Evolutionary conservation across 2,888 invertebrate genomes (phyloP).

Genomic region (Patella ulyssiponensis): DNA sequence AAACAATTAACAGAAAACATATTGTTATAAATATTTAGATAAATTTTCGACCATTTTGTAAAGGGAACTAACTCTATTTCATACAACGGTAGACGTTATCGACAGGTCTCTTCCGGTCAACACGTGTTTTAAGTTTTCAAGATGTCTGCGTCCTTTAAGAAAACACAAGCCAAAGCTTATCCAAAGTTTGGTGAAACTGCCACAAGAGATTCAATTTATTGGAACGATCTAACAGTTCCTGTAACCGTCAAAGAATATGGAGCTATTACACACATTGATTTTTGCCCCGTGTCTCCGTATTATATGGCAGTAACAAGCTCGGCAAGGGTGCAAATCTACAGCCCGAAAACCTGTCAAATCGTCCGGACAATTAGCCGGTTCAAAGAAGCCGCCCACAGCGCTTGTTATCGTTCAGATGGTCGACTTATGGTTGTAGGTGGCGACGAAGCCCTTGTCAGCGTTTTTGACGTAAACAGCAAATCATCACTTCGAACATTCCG

Average conservation of each 20-base stretch:
- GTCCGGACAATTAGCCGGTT: slow-evolving; percentile 68
- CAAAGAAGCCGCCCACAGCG: slow-evolving; percentile 70
- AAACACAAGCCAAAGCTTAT: slow-evolving; percentile 77
- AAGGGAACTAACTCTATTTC: too few species aligned
- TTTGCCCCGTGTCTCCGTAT: slow-evolving; percentile 89
- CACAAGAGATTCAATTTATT: slow-evolving; percentile 86
- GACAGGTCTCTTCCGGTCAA: too few species aligned
- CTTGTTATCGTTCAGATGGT: slow-evolving; percentile 72
- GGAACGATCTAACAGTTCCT: slow-evolving; percentile 88
- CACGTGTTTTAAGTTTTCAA: slow-evolving; percentile 38
- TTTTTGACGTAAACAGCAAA: slow-evolving; percentile 90
- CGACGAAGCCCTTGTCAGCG: slow-evolving; percentile 87
- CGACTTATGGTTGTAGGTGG: slow-evolving; percentile 83
- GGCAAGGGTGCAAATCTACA: slow-evolving; percentile 77
- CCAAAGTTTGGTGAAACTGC: slow-evolving; percentile 79
- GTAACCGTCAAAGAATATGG: slow-evolving; percentile 93
- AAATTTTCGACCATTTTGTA: too few species aligned
- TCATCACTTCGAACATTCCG: slow-evolving; percentile 87
- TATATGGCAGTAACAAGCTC: slow-evolving; percentile 95
- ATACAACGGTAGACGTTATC: too few species aligned
- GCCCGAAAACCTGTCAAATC: slow-evolving; percentile 57
- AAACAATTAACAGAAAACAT: too few species aligned
- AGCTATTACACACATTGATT: slow-evolving; percentile 90
- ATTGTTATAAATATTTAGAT: too few species aligned
- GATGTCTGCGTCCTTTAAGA: slow-evolving; percentile 78